A percentile compares a stretch with the other conserved stretches of the same genome.
Evolutionary conservation across 2,113 vertebrate genomes (phyloP).

Genomic region (Cebus imitator): DNA sequence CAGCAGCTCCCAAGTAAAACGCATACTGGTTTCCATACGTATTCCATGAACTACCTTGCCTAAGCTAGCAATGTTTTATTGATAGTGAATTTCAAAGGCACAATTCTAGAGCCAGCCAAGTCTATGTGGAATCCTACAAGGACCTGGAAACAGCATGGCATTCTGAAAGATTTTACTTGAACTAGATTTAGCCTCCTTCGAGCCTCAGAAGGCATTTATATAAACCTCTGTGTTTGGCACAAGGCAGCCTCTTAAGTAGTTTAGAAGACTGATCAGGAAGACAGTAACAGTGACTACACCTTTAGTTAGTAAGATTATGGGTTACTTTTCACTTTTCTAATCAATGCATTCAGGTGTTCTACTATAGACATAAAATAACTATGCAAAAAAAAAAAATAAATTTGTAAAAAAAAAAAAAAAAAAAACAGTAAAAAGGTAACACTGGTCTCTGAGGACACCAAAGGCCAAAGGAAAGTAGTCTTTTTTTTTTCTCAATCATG

Average conservation of each 20-base stretch:
- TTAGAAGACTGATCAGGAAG: neutral
- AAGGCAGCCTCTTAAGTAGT: rapidly evolving
- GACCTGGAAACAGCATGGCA: slow-evolving; percentile 60
- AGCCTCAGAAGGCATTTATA: rapidly evolving
- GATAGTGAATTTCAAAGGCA: slow-evolving; percentile 82
- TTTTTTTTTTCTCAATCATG: neutral
- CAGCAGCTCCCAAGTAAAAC: slow-evolving; percentile 64
- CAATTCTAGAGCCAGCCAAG: slow-evolving; percentile 61
- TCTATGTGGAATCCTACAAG: slow-evolving; percentile 42
- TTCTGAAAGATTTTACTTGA: slow-evolving; percentile 36
- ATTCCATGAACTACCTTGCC: slow-evolving; percentile 78
- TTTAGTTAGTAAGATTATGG: slow-evolving; percentile 6
- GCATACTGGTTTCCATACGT: slow-evolving; percentile 75
- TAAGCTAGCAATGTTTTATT: slow-evolving; percentile 74
- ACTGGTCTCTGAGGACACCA: neutral
- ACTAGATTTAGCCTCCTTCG: neutral
- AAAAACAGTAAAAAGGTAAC: neutral
- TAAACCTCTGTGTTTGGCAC: neutral
- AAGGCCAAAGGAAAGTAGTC: neutral
- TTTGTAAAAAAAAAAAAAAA: no score
- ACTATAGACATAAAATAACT: neutral
- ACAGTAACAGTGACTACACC: neutral
- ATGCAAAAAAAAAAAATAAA: neutral
- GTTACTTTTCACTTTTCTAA: neutral
- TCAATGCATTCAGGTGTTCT: neutral